Base-by-base conservation (phyloP, 2,888 invertebrate species). In the Spisula solida region DNA sequence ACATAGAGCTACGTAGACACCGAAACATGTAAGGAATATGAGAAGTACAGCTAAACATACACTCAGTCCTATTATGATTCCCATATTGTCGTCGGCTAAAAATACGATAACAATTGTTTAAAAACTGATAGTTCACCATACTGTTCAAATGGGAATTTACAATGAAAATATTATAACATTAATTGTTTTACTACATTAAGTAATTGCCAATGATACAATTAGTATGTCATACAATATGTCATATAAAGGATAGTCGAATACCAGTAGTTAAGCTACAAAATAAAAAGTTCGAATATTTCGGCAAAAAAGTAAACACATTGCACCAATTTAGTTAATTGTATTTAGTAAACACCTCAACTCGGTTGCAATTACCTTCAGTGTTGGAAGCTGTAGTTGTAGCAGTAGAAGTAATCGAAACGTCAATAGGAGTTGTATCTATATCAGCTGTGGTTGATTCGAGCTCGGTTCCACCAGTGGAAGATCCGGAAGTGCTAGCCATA, bases 51-150 rank as follows among this genome's bases (percentile, higher is more conserved):
- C n/a, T 66, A 66, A 66, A 25, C 25, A n/a, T 10, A 66, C 25
- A 25, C 25, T 10, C n/a, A 66, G 60, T 66, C 60, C 60, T 66
- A 66, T 66, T 1, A 66, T 25, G 10, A 66, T 66, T 10, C 60
- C 60, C 60, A 66, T 66, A 25, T 66, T 66, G 60, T 66, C 60
- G 25, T 66, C 60, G 20, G 60, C 60, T 41, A 66, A 66, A 66
- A 60, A 51, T 51, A 51, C 6, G 14, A 51, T 5, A 41, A 5
- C 55, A 55, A 55, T 8, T 41, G 2, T 55, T 55, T 2, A 14
- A 55, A 55, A 55, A 18, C 20, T 8, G 20, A 20, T 12, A 55
- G 18, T 6, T 55, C 55, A 55, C 55, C 14, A 18, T 60, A n/a
- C 0, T 18, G 18, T 18, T 18, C 2, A 41, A n/a, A 2, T n/a